A percentile compares a stretch with the other conserved stretches of the same genome.
Evolutionary conservation across 2,797 vertebrate species (phyloP).

Genomic region (Lacerta agilis): DNA sequence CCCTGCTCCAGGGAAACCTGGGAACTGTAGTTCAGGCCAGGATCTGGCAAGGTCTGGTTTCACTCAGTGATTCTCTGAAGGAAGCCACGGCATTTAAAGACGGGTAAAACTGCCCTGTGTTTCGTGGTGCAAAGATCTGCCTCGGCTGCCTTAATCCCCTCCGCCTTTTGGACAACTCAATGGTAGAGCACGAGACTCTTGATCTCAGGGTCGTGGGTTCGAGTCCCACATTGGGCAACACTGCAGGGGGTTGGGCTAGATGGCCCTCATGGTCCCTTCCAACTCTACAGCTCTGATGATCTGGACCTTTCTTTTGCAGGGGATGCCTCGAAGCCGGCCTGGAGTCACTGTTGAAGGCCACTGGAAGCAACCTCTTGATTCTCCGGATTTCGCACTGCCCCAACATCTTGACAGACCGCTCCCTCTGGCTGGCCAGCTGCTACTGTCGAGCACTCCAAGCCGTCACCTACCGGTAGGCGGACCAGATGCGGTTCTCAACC

Average conservation of each 20-base stretch:
- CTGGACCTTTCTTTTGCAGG: conserved; percentile 71
- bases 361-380: conserved; percentile 94
- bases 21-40: background rate
- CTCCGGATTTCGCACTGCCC: conserved; percentile 98
- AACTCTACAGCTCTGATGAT: too few relatives aligned
- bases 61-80: background rate
- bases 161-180: too few relatives aligned
- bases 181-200: too few relatives aligned
- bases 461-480: conserved; percentile 91
- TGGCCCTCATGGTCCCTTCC: too few relatives aligned
- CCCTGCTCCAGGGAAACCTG: background rate
- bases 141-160: fast-evolving
- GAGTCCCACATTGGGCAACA: too few relatives aligned
- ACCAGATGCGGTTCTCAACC: too few relatives aligned
- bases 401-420: conserved; percentile 97
- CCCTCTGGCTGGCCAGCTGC: conserved; percentile 98
- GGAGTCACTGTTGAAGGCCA: conserved; percentile 95
- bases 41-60: background rate
- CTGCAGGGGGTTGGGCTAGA: too few relatives aligned
- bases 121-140: fast-evolving
- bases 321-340: conserved; percentile 96
- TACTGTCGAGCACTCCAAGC: conserved; percentile 97
- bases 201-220: too few relatives aligned
- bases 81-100: background rate
- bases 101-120: background rate